Percentiles rank a stretch among this genome's conserved stretches.
Conservation (phyloP, 2,113 vertebrate species). For the Barbus barbus region DNA sequence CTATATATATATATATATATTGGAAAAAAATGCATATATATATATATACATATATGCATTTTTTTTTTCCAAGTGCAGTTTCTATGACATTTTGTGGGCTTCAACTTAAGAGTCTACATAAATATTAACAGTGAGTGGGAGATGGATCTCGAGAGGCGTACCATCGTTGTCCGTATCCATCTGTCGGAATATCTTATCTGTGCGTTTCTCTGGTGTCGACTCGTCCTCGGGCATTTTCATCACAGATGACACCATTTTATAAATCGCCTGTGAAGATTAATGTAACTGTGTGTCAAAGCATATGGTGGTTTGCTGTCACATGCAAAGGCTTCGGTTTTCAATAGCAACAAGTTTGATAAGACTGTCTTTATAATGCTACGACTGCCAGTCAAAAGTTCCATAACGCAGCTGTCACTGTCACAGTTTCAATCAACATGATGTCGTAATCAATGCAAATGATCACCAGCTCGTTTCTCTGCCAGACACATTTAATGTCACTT, state of each 20-base stretch:
- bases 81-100: neutral
- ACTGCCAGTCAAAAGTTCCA: neutral
- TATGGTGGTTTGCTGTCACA: neutral
- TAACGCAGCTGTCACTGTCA: neutral
- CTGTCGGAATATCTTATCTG: conserved; percentile 97
- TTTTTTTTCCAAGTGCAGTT: neutral
- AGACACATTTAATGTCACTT: neutral
- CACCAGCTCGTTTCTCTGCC: neutral
- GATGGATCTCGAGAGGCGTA: conserved; percentile 65
- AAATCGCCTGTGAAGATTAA: conserved; percentile 70
- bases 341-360: neutral
- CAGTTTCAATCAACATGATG: neutral
- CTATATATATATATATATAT: too few species aligned
- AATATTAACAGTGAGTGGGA: conserved; percentile 21
- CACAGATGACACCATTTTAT: conserved; percentile 92
- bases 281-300: conserved; percentile 5
- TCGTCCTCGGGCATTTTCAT: conserved; percentile 99
- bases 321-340: neutral
- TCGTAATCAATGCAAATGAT: neutral
- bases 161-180: conserved; percentile 98
- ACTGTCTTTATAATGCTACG: neutral
- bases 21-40: too few species aligned
- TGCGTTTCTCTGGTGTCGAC: conserved; percentile 95
- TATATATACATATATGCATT: too few species aligned
- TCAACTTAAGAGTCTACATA: neutral